phyloP scores from a whole-genome alignment of 2,888 invertebrate genomes.

The Aphrophora alni region DNA sequence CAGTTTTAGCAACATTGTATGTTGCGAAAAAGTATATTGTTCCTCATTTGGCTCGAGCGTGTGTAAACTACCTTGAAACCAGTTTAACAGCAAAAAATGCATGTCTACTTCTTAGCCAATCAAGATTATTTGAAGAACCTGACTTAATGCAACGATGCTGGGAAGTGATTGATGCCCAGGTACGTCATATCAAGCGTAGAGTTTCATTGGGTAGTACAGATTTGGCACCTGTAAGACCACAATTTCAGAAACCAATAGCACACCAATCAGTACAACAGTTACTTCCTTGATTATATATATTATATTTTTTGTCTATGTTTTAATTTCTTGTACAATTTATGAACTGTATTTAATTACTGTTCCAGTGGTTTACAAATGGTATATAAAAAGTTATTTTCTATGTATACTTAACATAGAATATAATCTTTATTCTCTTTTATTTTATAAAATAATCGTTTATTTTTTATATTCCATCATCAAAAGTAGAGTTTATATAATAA shows the following conservation, averaged over 20 bases:
- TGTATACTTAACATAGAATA: too few relatives aligned
- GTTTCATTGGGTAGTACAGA: constrained; percentile 35
- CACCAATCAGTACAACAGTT: constrained; percentile 35
- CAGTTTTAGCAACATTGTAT: constrained; percentile 91
- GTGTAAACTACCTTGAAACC: constrained; percentile 94
- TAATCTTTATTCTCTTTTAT: too few relatives aligned
- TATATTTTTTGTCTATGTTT: neutral
- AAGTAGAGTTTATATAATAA: too few relatives aligned
- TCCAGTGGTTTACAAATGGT: too few relatives aligned
- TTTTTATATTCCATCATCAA: too few relatives aligned
- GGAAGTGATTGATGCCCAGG: constrained; percentile 98
- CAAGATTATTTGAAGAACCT: constrained; percentile 94
- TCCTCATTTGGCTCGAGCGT: constrained; percentile 90
- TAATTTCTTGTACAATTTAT: constrained; percentile 18
- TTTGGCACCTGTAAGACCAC: constrained; percentile 22
- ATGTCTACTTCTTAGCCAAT: constrained; percentile 93
- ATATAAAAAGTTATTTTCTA: too few relatives aligned
- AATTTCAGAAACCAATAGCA: constrained; percentile 26
- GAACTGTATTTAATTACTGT: neutral
- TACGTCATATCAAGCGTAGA: constrained; percentile 60
- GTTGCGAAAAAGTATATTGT: constrained; percentile 98
- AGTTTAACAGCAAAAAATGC: constrained; percentile 96
- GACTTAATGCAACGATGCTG: constrained; percentile 96
- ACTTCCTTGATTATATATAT: constrained; percentile 9
- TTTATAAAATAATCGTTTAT: too few relatives aligned